Evolutionary conservation across 2,888 invertebrate genomes (phyloP), one percentile per base, ranked within the genome.

Genomic region (Bursaphelenchus okinawaensis): DNA sequence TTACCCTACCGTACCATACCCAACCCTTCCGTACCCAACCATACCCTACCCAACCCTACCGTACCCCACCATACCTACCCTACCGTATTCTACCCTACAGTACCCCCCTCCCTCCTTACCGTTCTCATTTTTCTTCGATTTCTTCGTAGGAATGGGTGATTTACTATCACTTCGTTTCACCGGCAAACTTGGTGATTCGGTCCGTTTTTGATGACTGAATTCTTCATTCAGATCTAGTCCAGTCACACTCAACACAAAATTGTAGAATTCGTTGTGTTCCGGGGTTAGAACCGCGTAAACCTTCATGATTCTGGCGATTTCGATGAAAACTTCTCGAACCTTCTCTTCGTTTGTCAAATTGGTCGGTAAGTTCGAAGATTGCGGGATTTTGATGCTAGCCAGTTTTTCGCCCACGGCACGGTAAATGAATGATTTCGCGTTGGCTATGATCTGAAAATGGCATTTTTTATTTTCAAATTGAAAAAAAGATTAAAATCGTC

Each of bases 231-330:
- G 24, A 9, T 24, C 26, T 12, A 27, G 26, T 12, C 31, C 52
- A 12, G 60, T 51, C 0, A 60, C 28, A n/a, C 27, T 20, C 8
- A 52, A 12, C 24, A 60, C 28, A 51, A 60, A 60, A 28, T 51
- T 20, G 24, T 26, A 26, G 23, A 60, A 20, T 7, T 60, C 60
- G 0, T n/a, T 23, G 60, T 60, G 60, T 7, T 52, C 60, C 9
- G 60, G 52, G 16, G 20, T 40, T 12, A 52, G 40, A n/a, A 51
- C 19, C 24, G 57, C 65, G 56, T 72, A 77, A 57, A 75, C 74
- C 28, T 62, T 62, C 22, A 72, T n/a, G 60, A 75, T 72, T 12
- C 59, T 67, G 0, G 71, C 69, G 64, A 77, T 20, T 54, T 77
- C 77, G 1, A 65, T 52, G 8, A 72, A 52, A 7, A 68, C 60